Evolutionary conservation across 2,113 vertebrate species (phyloP).

Genomic region (Prochilodus magdalenae): DNA sequence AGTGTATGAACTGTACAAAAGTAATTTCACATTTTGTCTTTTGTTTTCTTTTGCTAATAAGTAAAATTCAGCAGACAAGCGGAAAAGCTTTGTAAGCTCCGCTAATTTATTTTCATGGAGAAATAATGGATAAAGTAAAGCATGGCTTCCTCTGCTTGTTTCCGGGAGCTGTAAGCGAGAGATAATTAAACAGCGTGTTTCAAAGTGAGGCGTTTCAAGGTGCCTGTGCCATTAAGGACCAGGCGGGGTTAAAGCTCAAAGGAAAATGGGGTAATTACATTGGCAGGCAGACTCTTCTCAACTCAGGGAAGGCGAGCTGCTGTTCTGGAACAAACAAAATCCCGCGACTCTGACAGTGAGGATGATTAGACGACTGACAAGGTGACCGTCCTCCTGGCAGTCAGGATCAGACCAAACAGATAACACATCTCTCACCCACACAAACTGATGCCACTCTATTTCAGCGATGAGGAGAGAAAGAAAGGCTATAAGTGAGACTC

Average conservation of each 20-base stretch:
- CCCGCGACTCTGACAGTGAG: background rate
- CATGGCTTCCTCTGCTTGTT: too few relatives aligned
- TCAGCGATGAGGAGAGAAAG: background rate
- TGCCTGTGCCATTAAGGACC: background rate
- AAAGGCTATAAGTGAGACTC: too few relatives aligned
- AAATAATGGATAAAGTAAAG: too few relatives aligned
- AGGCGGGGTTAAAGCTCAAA: background rate
- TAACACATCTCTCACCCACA: constrained; percentile 13
- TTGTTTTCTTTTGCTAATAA: too few relatives aligned
- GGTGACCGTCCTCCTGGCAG: background rate
- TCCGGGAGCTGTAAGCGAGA: too few relatives aligned
- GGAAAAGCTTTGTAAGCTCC: too few relatives aligned
- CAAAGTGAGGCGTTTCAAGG: background rate
- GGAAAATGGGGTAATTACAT: background rate
- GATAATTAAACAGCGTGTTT: background rate
- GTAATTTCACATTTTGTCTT: too few relatives aligned
- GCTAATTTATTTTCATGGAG: too few relatives aligned
- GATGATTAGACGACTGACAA: background rate
- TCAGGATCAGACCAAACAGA: background rate
- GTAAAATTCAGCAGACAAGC: too few relatives aligned
- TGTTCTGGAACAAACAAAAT: background rate
- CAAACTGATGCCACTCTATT: background rate
- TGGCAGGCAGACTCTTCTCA: background rate
- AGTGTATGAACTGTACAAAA: too few relatives aligned
- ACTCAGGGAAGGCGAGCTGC: background rate